These are phyloP conservation scores for Galbula dea DNA, from an alignment of 2,113 vertebrate genomes.

Conservation along the genomic window DNA sequence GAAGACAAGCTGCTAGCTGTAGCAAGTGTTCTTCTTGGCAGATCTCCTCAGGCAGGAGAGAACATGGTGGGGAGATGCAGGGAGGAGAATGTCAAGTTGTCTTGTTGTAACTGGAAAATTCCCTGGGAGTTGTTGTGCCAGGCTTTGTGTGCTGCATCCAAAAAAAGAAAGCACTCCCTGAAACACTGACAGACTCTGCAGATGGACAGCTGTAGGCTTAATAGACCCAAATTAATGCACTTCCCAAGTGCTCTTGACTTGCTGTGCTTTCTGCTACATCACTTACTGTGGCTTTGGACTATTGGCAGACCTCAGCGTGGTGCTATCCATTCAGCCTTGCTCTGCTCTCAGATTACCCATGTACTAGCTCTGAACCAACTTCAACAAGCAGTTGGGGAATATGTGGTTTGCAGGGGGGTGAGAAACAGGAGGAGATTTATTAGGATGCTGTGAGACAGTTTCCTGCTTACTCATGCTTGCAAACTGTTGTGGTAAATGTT, in stretches of 20 bases:
- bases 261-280: slow-evolving; percentile 51
- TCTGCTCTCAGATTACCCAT: slow-evolving; percentile 43
- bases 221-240: slow-evolving; percentile 3
- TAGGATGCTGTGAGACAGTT: not conserved
- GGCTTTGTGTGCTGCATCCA: not conserved
- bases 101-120: slow-evolving; percentile 45
- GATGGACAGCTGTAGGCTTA: slow-evolving; percentile 3
- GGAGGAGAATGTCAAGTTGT: not conserved
- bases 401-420: slow-evolving; percentile 4
- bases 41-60: not conserved
- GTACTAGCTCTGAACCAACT: not conserved
- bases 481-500: not conserved
- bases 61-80: slow-evolving; percentile 23
- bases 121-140: slow-evolving; percentile 31
- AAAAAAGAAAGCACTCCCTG: not conserved
- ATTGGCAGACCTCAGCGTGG: slow-evolving; percentile 60
- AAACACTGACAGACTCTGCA: slow-evolving; percentile 17
- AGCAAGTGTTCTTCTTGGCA: slow-evolving; percentile 53
- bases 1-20: slow-evolving; percentile 33
- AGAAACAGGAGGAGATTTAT: not conserved
- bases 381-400: slow-evolving; percentile 32
- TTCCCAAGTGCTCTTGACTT: slow-evolving; percentile 19
- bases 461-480: slow-evolving; percentile 2
- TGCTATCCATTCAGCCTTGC: slow-evolving; percentile 6
- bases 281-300: slow-evolving; percentile 21